These are phyloP conservation scores for Staurois parvus DNA, from an alignment of 2,797 vertebrate species.

Conservation along the genomic window DNA sequence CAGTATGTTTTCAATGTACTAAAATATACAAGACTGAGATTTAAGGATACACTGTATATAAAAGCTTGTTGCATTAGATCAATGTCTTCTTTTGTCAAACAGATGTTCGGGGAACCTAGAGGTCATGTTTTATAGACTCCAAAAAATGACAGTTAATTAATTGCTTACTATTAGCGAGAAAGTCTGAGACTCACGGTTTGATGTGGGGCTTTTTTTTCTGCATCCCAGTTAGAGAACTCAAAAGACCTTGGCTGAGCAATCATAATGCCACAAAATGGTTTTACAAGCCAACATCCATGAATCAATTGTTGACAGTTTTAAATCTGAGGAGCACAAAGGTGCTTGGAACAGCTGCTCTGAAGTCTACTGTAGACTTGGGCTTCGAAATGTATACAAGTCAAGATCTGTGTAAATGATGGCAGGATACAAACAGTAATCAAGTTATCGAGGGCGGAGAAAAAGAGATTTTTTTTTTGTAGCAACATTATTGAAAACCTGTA, in stretches of 20 bases:
- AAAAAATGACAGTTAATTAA: constrained; percentile 47
- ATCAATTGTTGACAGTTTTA: constrained; percentile 62
- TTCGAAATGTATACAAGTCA: constrained; percentile 28
- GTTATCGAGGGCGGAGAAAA: constrained; percentile 8
- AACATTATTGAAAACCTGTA: no score
- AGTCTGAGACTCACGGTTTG: constrained; percentile 16
- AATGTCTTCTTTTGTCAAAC: not conserved
- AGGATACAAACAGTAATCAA: constrained; percentile 33
- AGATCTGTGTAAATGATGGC: constrained; percentile 54
- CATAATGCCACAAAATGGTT: constrained; percentile 57
- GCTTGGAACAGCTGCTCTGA: constrained; percentile 52
- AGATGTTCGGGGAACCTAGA: constrained; percentile 14
- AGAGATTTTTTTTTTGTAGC: no score
- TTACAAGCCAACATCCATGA: constrained; percentile 64
- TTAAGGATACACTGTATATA: not conserved
- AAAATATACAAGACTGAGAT: not conserved
- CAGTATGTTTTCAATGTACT: no score
- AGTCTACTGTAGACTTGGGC: constrained; percentile 51
- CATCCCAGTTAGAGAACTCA: constrained; percentile 23
- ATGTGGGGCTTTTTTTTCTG: not conserved
- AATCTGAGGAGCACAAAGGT: constrained; percentile 61
- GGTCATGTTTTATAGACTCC: constrained; percentile 32
- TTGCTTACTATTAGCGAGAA: constrained; percentile 20
- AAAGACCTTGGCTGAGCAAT: constrained; percentile 56
- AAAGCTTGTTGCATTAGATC: not conserved